Percentiles rank a stretch among this genome's conserved stretches.
These are phyloP conservation scores for Probaryconus sp. DNA, from an alignment of 1,140 invertebrate species.

Conservation along the genomic window DNA sequence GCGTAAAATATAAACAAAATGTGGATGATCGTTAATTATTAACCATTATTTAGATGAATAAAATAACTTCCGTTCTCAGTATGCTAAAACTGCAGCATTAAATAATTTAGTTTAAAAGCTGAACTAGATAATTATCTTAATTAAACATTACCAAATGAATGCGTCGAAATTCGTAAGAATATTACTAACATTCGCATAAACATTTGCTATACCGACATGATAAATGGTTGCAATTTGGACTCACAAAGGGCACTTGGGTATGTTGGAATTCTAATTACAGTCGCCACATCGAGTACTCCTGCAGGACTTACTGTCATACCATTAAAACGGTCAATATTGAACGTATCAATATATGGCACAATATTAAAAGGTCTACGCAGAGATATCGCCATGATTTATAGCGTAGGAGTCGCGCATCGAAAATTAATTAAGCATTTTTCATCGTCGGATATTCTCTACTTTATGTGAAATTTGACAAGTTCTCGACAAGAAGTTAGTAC, in stretches of 20 bases:
- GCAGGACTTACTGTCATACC: conserved; percentile 55
- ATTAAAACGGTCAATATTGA: conserved; percentile 58
- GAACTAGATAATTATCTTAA: conserved; percentile 25
- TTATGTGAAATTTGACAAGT: too few relatives aligned
- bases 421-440: conserved; percentile 34
- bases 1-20: too few relatives aligned
- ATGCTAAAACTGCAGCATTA: too few relatives aligned
- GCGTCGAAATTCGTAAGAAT: conserved; percentile 44
- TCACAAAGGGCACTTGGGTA: conserved; percentile 65
- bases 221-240: conserved; percentile 64
- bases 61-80: too few relatives aligned
- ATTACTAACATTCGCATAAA: conserved; percentile 50
- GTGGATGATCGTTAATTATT: too few relatives aligned
- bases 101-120: too few relatives aligned
- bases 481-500: too few relatives aligned
- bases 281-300: conserved; percentile 56
- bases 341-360: conserved; percentile 46
- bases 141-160: conserved; percentile 33
- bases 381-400: conserved; percentile 39
- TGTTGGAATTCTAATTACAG: conserved; percentile 68
- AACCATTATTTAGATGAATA: too few relatives aligned
- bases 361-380: conserved; percentile 33
- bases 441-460: too few relatives aligned
- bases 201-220: conserved; percentile 58
- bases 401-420: conserved; percentile 4